Evolutionary conservation across 1,140 invertebrate genomes (phyloP).

Genomic region (Brachionus koreanus): DNA sequence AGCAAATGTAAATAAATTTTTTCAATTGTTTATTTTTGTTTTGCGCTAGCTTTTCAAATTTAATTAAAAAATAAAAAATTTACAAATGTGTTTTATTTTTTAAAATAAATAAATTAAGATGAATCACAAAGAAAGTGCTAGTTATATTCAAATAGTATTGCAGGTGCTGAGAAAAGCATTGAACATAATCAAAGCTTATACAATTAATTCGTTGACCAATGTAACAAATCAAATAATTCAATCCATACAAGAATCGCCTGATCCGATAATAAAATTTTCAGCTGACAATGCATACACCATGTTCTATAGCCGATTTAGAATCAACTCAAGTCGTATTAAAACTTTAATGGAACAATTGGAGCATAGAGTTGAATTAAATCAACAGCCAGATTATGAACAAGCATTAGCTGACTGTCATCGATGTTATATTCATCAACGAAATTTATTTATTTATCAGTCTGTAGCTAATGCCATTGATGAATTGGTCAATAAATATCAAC

Average conservation of each 20-base stretch:
- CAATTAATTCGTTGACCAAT: conserved; percentile 67
- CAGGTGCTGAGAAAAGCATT: conserved; percentile 75
- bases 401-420: conserved; percentile 77
- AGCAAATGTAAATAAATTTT: conserved; percentile 67
- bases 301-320: conserved; percentile 89
- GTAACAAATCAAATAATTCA: conserved; percentile 32
- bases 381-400: conserved; percentile 63
- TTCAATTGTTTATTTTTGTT: conserved; percentile 48
- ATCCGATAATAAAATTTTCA: conserved; percentile 42
- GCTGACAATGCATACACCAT: conserved; percentile 76
- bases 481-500: conserved; percentile 67
- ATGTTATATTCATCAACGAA: conserved; percentile 74
- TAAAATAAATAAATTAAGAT: conserved; percentile 46
- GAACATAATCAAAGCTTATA: conserved; percentile 71
- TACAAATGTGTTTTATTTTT: neutral
- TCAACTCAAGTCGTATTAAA: conserved; percentile 75
- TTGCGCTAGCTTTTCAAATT: conserved; percentile 44
- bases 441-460: conserved; percentile 65
- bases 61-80: neutral
- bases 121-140: conserved; percentile 60
- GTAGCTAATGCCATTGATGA: conserved; percentile 67
- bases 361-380: conserved; percentile 58
- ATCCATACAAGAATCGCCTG: conserved; percentile 26
- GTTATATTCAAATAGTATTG: conserved; percentile 64
- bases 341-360: conserved; percentile 77